Conservation (phyloP, 2,888 invertebrate genomes). For the Drosophila prolongata region DNA sequence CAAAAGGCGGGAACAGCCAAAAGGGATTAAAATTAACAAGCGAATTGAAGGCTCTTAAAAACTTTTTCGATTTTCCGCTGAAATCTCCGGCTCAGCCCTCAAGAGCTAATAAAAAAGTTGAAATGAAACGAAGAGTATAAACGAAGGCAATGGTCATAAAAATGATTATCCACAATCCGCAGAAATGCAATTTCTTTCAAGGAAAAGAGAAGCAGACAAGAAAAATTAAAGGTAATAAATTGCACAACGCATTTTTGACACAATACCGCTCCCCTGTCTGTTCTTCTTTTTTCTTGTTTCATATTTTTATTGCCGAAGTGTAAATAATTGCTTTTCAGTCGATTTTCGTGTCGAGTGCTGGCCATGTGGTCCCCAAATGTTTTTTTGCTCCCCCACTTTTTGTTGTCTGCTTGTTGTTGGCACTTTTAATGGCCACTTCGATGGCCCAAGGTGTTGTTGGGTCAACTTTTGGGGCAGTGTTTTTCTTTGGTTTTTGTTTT, state of each 20-base stretch:
- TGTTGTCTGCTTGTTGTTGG: slow-evolving; percentile 32
- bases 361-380: slow-evolving; percentile 38
- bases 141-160: slow-evolving; percentile 36
- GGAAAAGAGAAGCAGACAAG: slow-evolving; percentile 43
- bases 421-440: slow-evolving; percentile 58
- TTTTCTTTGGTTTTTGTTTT: slow-evolving; percentile 23
- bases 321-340: slow-evolving; percentile 79
- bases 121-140: slow-evolving; percentile 16
- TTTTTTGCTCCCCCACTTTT: slow-evolving; percentile 8
- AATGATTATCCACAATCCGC: slow-evolving; percentile 39
- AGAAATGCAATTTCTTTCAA: slow-evolving; percentile 33
- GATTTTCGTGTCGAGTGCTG: slow-evolving; percentile 68
- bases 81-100: slow-evolving; percentile 19
- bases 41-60: slow-evolving; percentile 33
- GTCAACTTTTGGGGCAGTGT: slow-evolving; percentile 28
- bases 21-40: slow-evolving; percentile 45
- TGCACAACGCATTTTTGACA: slow-evolving; percentile 71
- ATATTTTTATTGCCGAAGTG: slow-evolving; percentile 74
- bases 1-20: not conserved
- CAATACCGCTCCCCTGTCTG: slow-evolving; percentile 38
- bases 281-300: slow-evolving; percentile 30
- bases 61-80: slow-evolving; percentile 35
- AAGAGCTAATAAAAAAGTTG: slow-evolving; percentile 32
- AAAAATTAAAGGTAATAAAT: slow-evolving; percentile 72
- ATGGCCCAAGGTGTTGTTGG: slow-evolving; percentile 48